Evolutionary conservation across 2,113 vertebrate genomes (phyloP), one percentile per base, ranked within the genome.

Genomic region (Trogon melanurus): DNA sequence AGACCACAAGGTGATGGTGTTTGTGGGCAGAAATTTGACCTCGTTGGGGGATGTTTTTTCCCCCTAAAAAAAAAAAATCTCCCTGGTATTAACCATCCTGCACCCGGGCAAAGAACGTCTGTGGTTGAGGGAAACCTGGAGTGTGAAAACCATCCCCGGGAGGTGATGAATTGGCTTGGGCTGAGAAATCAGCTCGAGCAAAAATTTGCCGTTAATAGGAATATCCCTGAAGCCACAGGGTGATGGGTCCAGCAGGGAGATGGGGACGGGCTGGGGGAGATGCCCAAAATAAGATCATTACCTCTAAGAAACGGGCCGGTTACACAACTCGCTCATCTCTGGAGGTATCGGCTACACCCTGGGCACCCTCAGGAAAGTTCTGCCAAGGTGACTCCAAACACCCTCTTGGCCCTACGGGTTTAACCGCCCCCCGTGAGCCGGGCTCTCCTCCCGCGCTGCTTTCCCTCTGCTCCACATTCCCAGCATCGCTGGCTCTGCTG

Each of bases 31-130:
- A 73, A 79, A 67, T 25, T 11, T 36, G 56, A 71, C 9, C 1
- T 45, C 18, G 61, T 54, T 8, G 3, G 10, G 13, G 5, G 13
- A 2, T 10, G 32, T 36, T 3, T 30, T 3, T 0, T 0, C 3
- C 12, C 6, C 3, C 13, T 12, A 41, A 41, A 41, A 41, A 41
- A 41, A 41, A 41, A 4, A 29, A 54, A 44, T 44, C 20, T 41
- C 17, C 38, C 26, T n/a, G 34, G 44, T 6, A 16, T 2, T 14
- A 36, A 13, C 2, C 48, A 56, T 64, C 38, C n/a, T 29, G 25
- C 71, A 19, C 45, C 34, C 0, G 0, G 7, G 13, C 36, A 54
- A 23, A 62, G 36, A 66, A 47, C 38, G 12, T 44, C 36, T 9
- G 23, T 5, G 16, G 16, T 51, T 12, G 47, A n/a, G 66, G 74